These are phyloP conservation scores for Rallus crepitans DNA, from an alignment of 2,797 vertebrate genomes.

Conservation along the genomic window DNA sequence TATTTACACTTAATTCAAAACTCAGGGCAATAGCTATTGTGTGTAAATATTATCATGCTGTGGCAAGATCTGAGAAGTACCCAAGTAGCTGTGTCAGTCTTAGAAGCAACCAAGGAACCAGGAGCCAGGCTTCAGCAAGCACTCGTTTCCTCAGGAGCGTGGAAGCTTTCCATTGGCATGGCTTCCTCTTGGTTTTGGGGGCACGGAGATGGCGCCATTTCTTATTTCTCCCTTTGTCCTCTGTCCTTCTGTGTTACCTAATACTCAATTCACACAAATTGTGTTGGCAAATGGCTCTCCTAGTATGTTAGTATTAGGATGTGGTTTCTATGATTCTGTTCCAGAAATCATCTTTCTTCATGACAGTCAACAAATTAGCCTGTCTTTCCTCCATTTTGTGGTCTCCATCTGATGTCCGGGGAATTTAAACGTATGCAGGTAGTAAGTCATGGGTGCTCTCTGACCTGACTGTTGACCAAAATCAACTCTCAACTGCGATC, in stretches of 20 bases:
- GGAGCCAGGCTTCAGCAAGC: conserved; percentile 13
- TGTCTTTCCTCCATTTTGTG: conserved; percentile 48
- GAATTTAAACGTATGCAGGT: conserved; percentile 13
- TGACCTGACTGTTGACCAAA: conserved; percentile 24
- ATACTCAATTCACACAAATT: conserved; percentile 57
- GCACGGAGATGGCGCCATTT: conserved; percentile 1
- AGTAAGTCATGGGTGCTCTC: conserved; percentile 36
- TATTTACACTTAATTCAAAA: neutral
- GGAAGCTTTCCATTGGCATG: conserved; percentile 49
- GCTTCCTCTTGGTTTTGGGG: conserved; percentile 37
- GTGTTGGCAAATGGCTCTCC: conserved; percentile 37
- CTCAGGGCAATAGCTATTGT: neutral
- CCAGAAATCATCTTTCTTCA: conserved; percentile 66
- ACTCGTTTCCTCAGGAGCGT: conserved; percentile 28
- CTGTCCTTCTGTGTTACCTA: conserved; percentile 64
- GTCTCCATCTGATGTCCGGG: conserved; percentile 10
- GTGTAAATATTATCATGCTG: neutral
- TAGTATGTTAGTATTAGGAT: conserved; percentile 57
- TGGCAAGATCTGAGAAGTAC: neutral
- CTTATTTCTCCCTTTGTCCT: conserved; percentile 53
- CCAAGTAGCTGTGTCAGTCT: neutral
- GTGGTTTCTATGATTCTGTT: conserved; percentile 62
- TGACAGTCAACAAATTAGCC: conserved; percentile 59
- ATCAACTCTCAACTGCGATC: neutral
- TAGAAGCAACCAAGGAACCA: neutral